Percentiles rank a stretch among this genome's conserved stretches.
phyloP scores from a whole-genome alignment of 2,113 vertebrate species.

The Cinclus cinclus region DNA sequence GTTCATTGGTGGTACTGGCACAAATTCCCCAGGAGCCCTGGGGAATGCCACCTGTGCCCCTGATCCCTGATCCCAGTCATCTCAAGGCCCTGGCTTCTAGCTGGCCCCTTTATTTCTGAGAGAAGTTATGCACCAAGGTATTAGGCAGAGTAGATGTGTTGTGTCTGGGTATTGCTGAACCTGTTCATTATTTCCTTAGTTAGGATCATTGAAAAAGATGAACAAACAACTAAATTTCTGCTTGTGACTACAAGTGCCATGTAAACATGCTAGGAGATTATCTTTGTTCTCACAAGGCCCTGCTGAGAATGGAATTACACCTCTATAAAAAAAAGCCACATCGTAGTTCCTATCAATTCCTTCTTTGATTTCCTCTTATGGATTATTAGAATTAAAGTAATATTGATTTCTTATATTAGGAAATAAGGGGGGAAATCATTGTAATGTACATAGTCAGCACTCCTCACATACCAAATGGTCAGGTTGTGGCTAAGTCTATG shows the following conservation, averaged over 20 bases:
- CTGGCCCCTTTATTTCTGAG: not conserved
- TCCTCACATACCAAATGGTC: rapidly evolving
- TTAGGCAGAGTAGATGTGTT: not conserved
- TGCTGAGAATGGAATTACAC: not conserved
- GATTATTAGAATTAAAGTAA: not conserved
- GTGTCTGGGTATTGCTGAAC: not conserved
- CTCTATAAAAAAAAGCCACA: not conserved
- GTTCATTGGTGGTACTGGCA: not conserved
- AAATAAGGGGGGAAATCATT: not conserved
- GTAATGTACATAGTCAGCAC: not conserved
- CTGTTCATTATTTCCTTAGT: not conserved
- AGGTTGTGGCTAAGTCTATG: not conserved
- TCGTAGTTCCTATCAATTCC: not conserved
- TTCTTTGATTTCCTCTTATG: not conserved
- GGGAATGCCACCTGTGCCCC: not conserved
- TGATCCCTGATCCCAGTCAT: not conserved
- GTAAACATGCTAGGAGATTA: not conserved
- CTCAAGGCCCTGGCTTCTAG: not conserved
- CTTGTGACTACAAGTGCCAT: not conserved
- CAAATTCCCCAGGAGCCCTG: not conserved
- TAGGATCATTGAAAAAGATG: not conserved
- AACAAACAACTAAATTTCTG: not conserved
- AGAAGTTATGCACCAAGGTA: not conserved
- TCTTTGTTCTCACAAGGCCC: not conserved
- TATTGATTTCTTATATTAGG: not conserved